These are phyloP conservation scores for Thaumatotibia leucotreta DNA, from an alignment of 1,140 invertebrate genomes.

Conservation along the genomic window DNA sequence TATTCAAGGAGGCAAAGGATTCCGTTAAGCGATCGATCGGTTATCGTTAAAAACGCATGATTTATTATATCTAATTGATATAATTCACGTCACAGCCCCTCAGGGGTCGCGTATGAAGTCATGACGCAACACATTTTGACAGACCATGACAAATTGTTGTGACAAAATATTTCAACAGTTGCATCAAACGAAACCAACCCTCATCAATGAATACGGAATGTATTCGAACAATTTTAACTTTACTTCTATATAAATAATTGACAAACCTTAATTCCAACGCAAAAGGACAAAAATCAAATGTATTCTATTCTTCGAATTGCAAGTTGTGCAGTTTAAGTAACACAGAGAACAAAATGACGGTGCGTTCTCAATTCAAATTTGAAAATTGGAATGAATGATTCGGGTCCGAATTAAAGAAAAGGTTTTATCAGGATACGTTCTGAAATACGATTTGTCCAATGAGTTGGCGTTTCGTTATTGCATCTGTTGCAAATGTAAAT, in stretches of 20 bases:
- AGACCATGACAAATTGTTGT: slow-evolving; percentile 72
- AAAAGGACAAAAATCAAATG: slow-evolving; percentile 20
- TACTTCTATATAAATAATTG: not conserved
- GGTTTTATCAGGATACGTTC: slow-evolving; percentile 26
- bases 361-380: slow-evolving; percentile 55
- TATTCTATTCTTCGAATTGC: slow-evolving; percentile 4
- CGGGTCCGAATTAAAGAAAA: slow-evolving; percentile 38
- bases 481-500: slow-evolving; percentile 4
- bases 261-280: slow-evolving; percentile 19
- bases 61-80: slow-evolving; percentile 63
- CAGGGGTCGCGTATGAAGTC: slow-evolving; percentile 43
- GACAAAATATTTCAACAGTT: slow-evolving; percentile 76
- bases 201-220: slow-evolving; percentile 39
- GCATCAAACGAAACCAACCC: slow-evolving; percentile 51
- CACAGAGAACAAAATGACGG: slow-evolving; percentile 51
- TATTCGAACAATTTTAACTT: not conserved
- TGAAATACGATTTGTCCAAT: slow-evolving; percentile 36
- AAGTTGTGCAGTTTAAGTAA: slow-evolving; percentile 26
- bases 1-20: slow-evolving; percentile 55
- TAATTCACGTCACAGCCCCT: slow-evolving; percentile 49
- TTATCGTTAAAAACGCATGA: slow-evolving; percentile 58
- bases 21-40: slow-evolving; percentile 60
- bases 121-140: slow-evolving; percentile 64
- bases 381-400: slow-evolving; percentile 59
- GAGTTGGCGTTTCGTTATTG: slow-evolving; percentile 19